Evolutionary conservation across 2,797 vertebrate genomes (phyloP), one percentile per base, ranked within the genome.

Genomic region (Denticeps clupeoides): DNA sequence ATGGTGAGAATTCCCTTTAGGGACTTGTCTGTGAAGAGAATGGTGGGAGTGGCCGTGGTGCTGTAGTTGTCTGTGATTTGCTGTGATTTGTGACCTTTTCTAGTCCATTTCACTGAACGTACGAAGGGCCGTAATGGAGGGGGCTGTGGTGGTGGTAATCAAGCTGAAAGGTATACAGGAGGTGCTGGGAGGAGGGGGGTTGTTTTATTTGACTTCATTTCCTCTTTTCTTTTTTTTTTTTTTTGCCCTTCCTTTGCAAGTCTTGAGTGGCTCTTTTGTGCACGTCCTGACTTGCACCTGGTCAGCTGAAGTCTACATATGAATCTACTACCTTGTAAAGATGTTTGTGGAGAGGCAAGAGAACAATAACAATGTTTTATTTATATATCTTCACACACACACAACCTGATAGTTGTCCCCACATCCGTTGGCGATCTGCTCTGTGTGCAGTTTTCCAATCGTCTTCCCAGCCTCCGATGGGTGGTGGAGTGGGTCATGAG

Each of bases 11-110:
- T 56, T 60, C 49, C 49, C 56, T 31, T 32, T 12, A 24, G 41
- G 49, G 27, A 19, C 32, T 45, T 37, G 31, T 25, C 19, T 1
- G 22, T 47, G 32, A 41, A 49, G 42, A 54, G 57, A 59, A 53
- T 54, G 21, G 49, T 55, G 48, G 61, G 51, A 29, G 55, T 58
- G 40, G 45, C 43, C 33, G n/a, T n/a, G 29, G 18, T 13, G 10
- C 49, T 53, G 45, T 26, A 46, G 7, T 44, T 48, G 5, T 31
- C 33, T 56, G 32, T 53, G 49, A 58, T 56, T 63, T 58, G 53
- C 49, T 59, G 43, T 58, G 52, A 58, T 60, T 63, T 59, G 56
- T 47, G 56, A 52, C 40, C 31, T 48, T 56, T 61, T 62, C 26
- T 48, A 42, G 50, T 59, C 45, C 50, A 62, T 60, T 58, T 55